phyloP scores from a whole-genome alignment of 2,888 invertebrate genomes.

The Azorinus chamasolen region DNA sequence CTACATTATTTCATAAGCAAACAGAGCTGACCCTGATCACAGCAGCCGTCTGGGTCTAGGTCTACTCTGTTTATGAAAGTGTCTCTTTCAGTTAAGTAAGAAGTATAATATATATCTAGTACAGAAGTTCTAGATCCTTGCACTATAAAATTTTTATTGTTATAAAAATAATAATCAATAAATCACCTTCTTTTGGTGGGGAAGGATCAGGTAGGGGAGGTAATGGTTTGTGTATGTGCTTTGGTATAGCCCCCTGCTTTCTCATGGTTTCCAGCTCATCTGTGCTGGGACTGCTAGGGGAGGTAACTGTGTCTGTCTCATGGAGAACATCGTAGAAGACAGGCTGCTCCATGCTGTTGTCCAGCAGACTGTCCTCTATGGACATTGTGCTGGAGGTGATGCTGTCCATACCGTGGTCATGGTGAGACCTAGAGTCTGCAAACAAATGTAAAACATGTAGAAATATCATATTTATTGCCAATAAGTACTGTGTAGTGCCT shows the following conservation, averaged over 20 bases:
- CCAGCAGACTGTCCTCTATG: slow-evolving; percentile 75
- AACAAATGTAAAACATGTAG: neutral
- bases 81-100: no score
- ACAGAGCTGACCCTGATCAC: no score
- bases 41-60: no score
- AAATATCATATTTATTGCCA: no score
- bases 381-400: slow-evolving; percentile 80
- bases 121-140: no score
- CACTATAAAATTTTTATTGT: no score
- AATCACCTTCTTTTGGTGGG: slow-evolving; percentile 50
- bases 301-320: slow-evolving; percentile 70
- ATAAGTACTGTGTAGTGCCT: no score
- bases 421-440: slow-evolving; percentile 48
- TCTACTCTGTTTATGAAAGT: no score
- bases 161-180: no score
- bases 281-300: slow-evolving; percentile 74
- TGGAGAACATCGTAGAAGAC: neutral
- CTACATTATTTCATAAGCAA: no score
- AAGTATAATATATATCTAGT: no score
- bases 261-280: slow-evolving; percentile 78
- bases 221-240: slow-evolving; percentile 68
- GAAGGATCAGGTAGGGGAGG: slow-evolving; percentile 59
- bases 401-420: slow-evolving; percentile 50
- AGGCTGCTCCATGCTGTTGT: slow-evolving; percentile 61
- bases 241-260: slow-evolving; percentile 82